Evolutionary conservation across 2,797 vertebrate species (phyloP).

Genomic region (Siniperca undulata): DNA sequence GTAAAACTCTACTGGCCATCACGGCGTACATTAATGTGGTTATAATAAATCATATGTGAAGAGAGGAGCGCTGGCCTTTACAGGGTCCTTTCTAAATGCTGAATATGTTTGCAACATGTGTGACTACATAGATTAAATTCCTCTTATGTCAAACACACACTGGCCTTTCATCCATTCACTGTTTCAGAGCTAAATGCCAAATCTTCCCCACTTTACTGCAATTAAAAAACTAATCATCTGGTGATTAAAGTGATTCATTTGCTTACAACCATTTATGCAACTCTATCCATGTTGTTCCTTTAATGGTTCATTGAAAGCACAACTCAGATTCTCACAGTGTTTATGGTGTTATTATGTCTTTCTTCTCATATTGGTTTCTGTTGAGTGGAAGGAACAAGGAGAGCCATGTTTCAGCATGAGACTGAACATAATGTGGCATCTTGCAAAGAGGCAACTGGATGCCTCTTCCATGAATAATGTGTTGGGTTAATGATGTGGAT

Average conservation of each 20-base stretch:
- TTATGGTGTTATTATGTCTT: neutral
- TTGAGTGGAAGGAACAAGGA: constrained; percentile 25
- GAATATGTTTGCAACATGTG: neutral
- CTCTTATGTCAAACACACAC: neutral
- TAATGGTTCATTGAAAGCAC: constrained; percentile 37
- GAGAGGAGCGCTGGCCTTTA: neutral
- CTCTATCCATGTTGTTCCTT: constrained; percentile 18
- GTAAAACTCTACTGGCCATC: constrained; percentile 10
- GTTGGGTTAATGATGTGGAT: constrained; percentile 64
- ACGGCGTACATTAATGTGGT: constrained; percentile 28
- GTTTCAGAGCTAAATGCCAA: constrained; percentile 22
- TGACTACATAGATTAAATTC: neutral
- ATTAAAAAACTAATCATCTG: constrained; percentile 11
- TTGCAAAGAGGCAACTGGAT: constrained; percentile 43
- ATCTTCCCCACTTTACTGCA: neutral
- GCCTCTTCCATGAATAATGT: constrained; percentile 57
- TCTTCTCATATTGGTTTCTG: constrained; percentile 26
- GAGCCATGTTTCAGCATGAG: constrained; percentile 2
- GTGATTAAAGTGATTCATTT: constrained; percentile 30
- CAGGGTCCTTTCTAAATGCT: neutral
- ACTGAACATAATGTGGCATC: constrained; percentile 32
- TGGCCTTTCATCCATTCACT: neutral
- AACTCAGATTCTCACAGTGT: constrained; percentile 20
- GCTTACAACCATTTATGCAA: constrained; percentile 33
- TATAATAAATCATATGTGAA: constrained; percentile 27